phyloP scores from a whole-genome alignment of 30 jellyfish, hydroid and myxozoan genomes.

The Aurelia aurita region DNA sequence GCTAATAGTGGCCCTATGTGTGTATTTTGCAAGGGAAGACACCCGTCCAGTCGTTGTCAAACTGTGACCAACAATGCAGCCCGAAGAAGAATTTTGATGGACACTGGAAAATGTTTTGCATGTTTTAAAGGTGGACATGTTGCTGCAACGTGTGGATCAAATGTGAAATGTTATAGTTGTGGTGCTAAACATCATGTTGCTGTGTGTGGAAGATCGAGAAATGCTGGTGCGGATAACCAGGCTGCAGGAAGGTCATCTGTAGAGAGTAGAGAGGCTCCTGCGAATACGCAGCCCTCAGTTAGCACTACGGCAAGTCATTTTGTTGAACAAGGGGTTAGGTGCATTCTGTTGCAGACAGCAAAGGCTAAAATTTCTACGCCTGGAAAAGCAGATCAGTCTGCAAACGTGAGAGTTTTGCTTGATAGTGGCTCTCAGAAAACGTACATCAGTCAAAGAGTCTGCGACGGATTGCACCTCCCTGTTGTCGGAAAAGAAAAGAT shows the following conservation, averaged over 20 bases:
- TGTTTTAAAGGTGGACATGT: slow-evolving; percentile 29
- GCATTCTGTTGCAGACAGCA: too few relatives aligned
- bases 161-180: neutral
- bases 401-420: neutral
- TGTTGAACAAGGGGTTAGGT: too few relatives aligned
- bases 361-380: neutral
- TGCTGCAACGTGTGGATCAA: neutral
- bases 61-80: neutral
- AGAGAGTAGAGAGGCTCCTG: too few relatives aligned
- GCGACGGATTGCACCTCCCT: neutral
- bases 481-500: neutral
- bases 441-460: neutral
- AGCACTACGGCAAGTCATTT: too few relatives aligned
- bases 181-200: slow-evolving; percentile 25
- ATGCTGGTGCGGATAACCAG: too few relatives aligned
- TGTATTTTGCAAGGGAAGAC: slow-evolving; percentile 13
- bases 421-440: neutral
- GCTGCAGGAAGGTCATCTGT: too few relatives aligned
- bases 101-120: slow-evolving; percentile 1
- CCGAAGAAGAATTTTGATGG: neutral
- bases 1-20: neutral
- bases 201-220: too few relatives aligned
- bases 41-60: neutral
- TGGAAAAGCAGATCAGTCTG: neutral
- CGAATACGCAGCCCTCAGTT: too few relatives aligned